Conservation (phyloP, 2,888 invertebrate genomes). For the Pachydiplax longipennis region DNA sequence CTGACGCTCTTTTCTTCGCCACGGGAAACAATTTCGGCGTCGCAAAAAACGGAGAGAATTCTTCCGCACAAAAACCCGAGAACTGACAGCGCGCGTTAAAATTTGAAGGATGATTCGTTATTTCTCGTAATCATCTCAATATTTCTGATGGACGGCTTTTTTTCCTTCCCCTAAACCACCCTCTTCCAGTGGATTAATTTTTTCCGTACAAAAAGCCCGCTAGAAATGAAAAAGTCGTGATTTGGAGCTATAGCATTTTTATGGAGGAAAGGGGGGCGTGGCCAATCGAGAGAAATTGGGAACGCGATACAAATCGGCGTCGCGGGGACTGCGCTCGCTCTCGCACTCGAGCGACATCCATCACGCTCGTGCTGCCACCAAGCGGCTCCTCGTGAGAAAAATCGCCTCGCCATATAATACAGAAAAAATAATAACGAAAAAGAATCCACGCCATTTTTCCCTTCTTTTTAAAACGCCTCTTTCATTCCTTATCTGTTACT, state of each 20-base stretch:
- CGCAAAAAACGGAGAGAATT: too few species aligned
- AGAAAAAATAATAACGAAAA: constrained; percentile 4
- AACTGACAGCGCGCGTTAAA: not conserved
- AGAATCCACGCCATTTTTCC: not conserved
- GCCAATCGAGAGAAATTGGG: constrained; percentile 40
- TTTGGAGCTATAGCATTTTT: constrained; percentile 16
- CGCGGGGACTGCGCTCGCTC: constrained; percentile 11
- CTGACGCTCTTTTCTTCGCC: too few species aligned
- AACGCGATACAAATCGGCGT: constrained; percentile 31
- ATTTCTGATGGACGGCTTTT: not conserved
- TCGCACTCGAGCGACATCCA: constrained; percentile 36
- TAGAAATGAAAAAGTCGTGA: not conserved
- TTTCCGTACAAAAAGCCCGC: not conserved
- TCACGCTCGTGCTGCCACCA: constrained; percentile 6
- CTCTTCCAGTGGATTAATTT: not conserved
- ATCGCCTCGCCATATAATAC: constrained; percentile 33
- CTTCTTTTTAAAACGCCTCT: not conserved
- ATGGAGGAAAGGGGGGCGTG: not conserved
- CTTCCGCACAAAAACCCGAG: too few species aligned
- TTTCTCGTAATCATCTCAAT: not conserved
- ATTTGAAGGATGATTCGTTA: not conserved
- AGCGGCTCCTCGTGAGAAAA: constrained; percentile 35
- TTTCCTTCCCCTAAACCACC: not conserved
- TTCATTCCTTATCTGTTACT: constrained; percentile 12
- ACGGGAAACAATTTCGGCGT: too few species aligned